phyloP scores from a whole-genome alignment of 2,797 vertebrate genomes.

The Rhynchonycteris naso region DNA sequence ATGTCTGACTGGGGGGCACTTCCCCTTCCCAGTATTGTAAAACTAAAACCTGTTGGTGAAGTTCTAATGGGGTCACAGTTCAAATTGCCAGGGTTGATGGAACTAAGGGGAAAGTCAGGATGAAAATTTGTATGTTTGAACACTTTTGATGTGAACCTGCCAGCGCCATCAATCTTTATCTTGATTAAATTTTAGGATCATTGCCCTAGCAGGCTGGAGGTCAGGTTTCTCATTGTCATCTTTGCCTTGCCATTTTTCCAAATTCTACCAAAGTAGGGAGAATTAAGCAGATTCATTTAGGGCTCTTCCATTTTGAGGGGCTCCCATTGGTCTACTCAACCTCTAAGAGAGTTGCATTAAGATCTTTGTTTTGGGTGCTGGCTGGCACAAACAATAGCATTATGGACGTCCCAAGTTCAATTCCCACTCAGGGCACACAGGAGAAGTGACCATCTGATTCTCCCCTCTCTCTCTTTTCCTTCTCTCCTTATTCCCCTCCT shows the following conservation, averaged over 20 bases:
- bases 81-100: background rate
- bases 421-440: no score
- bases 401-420: no score
- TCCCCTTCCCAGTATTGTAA: background rate
- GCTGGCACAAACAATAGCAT: no score
- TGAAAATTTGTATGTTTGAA: background rate
- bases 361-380: background rate
- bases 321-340: background rate
- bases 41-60: background rate
- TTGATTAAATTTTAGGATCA: background rate
- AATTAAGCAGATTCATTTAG: background rate
- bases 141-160: background rate
- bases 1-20: background rate
- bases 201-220: background rate
- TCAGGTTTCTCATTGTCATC: background rate
- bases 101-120: background rate
- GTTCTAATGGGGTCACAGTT: background rate
- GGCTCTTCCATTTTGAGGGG: no score
- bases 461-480: no score
- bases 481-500: no score
- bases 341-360: background rate
- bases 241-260: background rate
- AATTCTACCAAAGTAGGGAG: background rate
- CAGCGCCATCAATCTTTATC: background rate
- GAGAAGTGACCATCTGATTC: no score